Conservation (phyloP, 2,888 invertebrate genomes). For the Leptopterna dolabrata region DNA sequence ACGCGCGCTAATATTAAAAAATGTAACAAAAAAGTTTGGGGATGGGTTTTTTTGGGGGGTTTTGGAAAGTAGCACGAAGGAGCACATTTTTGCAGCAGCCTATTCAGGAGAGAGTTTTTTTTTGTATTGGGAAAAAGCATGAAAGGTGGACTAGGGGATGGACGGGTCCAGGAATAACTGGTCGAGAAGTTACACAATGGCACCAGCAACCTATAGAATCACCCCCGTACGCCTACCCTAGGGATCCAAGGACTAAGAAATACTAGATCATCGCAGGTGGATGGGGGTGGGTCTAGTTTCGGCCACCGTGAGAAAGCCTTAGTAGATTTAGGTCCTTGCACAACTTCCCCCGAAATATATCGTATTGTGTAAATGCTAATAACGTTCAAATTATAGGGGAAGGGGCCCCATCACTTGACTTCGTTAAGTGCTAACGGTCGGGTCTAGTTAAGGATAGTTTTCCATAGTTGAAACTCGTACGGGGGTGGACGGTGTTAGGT, state of each 20-base stretch:
- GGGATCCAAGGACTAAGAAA: background rate
- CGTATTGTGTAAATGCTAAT: conserved; percentile 33
- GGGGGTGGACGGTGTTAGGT: background rate
- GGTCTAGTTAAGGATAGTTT: background rate
- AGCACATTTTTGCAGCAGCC: background rate
- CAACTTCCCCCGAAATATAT: conserved; percentile 22
- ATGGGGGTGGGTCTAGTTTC: conserved; percentile 17
- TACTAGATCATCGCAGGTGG: conserved; percentile 22
- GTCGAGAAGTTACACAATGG: background rate
- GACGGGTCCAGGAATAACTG: background rate
- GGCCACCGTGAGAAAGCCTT: conserved; percentile 21
- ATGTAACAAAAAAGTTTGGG: background rate
- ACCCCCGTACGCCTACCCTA: background rate
- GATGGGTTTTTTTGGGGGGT: background rate
- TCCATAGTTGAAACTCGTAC: background rate
- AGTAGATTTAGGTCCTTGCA: background rate
- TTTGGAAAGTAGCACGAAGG: background rate
- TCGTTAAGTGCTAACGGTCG: conserved; percentile 38
- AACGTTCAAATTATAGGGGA: background rate
- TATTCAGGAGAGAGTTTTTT: background rate
- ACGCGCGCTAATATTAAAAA: background rate
- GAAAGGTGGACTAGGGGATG: too few species aligned
- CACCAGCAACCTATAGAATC: conserved; percentile 5
- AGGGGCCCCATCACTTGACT: background rate
- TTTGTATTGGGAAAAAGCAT: background rate